Evolutionary conservation across 1,140 invertebrate genomes (phyloP).

Genomic region (Hylaeus anthracinus): DNA sequence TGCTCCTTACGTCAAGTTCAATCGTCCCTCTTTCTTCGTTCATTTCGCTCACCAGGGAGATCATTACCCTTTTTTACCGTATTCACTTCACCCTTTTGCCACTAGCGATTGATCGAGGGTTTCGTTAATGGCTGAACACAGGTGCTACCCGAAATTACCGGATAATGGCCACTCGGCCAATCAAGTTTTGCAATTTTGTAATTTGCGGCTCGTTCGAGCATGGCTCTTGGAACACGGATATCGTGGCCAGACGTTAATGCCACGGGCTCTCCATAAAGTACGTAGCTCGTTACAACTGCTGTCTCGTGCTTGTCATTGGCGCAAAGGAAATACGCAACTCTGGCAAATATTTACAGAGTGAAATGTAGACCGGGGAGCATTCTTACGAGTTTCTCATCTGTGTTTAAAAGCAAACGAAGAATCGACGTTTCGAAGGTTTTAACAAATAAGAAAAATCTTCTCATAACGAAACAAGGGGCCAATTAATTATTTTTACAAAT

Average conservation of each 20-base stretch:
- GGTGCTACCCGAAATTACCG: slow-evolving; percentile 42
- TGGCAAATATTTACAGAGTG: too few species aligned
- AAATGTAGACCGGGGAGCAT: too few species aligned
- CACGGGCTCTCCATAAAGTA: background rate
- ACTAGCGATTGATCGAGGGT: slow-evolving; percentile 14
- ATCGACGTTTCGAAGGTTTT: too few species aligned
- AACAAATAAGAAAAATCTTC: too few species aligned
- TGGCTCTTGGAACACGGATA: slow-evolving; percentile 3
- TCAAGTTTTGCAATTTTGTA: slow-evolving; percentile 31
- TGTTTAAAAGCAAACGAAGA: too few species aligned
- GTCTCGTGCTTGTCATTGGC: too few species aligned
- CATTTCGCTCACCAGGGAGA: background rate
- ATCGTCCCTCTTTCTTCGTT: background rate
- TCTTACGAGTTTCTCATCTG: too few species aligned
- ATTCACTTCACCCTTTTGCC: background rate
- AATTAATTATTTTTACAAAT: too few species aligned
- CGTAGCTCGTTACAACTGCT: slow-evolving; percentile 6
- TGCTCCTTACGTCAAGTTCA: background rate
- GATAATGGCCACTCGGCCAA: slow-evolving; percentile 33
- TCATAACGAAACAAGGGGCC: too few species aligned
- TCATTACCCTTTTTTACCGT: background rate
- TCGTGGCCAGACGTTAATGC: background rate
- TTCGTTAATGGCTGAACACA: slow-evolving; percentile 27
- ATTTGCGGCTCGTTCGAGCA: slow-evolving; percentile 24
- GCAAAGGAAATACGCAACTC: too few species aligned